A percentile compares a stretch with the other conserved stretches of the same genome.
These are phyloP conservation scores for Andrena marginata DNA, from an alignment of 2,888 invertebrate genomes.

Conservation along the genomic window DNA sequence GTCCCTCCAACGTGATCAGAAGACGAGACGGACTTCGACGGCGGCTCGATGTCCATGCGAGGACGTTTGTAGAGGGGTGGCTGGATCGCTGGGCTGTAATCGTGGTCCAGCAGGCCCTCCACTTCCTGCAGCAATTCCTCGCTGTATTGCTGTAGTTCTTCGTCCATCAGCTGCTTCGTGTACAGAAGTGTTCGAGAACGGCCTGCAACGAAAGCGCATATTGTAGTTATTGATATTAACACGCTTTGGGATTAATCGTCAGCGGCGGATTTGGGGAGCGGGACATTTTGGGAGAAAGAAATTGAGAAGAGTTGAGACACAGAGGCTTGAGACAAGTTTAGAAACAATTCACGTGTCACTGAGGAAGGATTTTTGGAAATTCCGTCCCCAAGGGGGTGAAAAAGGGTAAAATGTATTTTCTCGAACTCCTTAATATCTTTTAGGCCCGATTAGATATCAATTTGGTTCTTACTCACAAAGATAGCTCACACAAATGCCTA, in stretches of 20 bases:
- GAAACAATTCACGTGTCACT: too few relatives aligned
- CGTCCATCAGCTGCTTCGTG: conserved; percentile 80
- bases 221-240: not conserved
- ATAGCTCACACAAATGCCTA: too few relatives aligned
- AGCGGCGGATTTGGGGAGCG: too few relatives aligned
- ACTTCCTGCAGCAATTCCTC: conserved; percentile 82
- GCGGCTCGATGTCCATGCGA: conserved; percentile 76
- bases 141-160: conserved; percentile 81
- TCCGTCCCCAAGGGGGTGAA: too few relatives aligned
- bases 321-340: too few relatives aligned
- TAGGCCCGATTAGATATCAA: too few relatives aligned
- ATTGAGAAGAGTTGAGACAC: too few relatives aligned
- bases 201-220: conserved; percentile 71
- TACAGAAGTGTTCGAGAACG: conserved; percentile 82
- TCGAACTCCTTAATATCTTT: too few relatives aligned
- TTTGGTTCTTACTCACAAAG: too few relatives aligned
- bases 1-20: conserved; percentile 75
- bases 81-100: conserved; percentile 80
- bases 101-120: conserved; percentile 82
- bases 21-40: conserved; percentile 67
- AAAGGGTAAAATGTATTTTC: too few relatives aligned
- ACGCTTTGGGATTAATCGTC: not conserved
- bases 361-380: too few relatives aligned
- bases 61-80: conserved; percentile 78
- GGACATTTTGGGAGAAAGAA: too few relatives aligned